Base-by-base conservation (phyloP, 2,797 vertebrate species). In the Mormyrus hasselquistii region DNA sequence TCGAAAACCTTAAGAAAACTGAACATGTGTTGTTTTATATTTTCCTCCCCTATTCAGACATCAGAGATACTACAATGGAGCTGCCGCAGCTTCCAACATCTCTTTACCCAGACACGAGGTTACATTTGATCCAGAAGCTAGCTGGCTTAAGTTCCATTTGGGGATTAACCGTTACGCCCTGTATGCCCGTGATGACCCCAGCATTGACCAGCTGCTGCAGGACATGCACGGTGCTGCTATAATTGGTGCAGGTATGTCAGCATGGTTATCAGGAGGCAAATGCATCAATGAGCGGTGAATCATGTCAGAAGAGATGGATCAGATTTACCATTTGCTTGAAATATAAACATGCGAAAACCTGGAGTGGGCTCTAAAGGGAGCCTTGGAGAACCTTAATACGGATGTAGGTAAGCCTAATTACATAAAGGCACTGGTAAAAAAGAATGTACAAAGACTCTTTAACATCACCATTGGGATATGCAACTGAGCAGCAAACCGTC, bases 71-170 rank as follows among this genome's bases (percentile, higher is more conserved):
- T 96, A 94, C 93, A 93, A 90, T 5, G 0, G 95, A 91, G 2
- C 92, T 41, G 96, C 93, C 3, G 87, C 94, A 2, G 41, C 92
- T 14, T 90, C 93, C 79, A 97, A 96, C 92, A 53, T 95, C 90
- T 94, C 94, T 0, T 49, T 95, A 25, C 92, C 88, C 0, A 53
- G 94, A n/a, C 94, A 93, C 0, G 88, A 95, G 0, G 92, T 94
- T 90, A 95, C 88, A 88, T 95, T 98, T 41, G 95, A 94, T 84
- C 93, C 93, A 0, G 93, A 97, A 0, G 95, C 98, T 93, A 96
- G 95, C 92, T 99, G 98, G 98, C 90, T 99, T 65, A 97, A 96
- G 90, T 99, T 99, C 93, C 98, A 99, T 90, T 92, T 97, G 91
- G 98, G 97, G 16, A 99, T 99, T 89, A 97, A 87, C 89, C 96